phyloP scores from a whole-genome alignment of 2,888 invertebrate species.

The Pammene fasciana region DNA sequence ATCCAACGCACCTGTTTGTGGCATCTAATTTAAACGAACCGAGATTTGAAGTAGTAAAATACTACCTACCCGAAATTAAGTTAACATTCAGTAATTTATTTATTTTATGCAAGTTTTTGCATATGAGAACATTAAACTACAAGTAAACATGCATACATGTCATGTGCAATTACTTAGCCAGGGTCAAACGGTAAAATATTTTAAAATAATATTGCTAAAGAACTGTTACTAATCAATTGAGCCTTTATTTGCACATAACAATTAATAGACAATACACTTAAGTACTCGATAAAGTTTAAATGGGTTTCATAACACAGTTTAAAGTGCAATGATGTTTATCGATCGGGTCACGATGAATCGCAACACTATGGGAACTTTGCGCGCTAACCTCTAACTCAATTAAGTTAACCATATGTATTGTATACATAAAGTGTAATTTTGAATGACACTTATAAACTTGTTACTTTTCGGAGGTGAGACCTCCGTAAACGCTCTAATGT shows the following conservation, averaged over 20 bases:
- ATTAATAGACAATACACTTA: conserved; percentile 3
- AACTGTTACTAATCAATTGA: conserved; percentile 27
- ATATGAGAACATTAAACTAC: too few relatives aligned
- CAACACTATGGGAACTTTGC: not conserved
- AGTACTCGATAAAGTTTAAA: not conserved
- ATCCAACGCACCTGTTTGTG: not conserved
- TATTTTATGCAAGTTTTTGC: too few relatives aligned
- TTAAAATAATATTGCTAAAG: conserved; percentile 17
- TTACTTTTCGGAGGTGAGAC: not conserved
- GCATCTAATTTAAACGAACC: not conserved
- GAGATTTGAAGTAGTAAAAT: too few relatives aligned
- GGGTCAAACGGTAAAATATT: too few relatives aligned
- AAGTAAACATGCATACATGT: too few relatives aligned
- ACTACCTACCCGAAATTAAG: too few relatives aligned
- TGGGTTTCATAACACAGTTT: conserved; percentile 27
- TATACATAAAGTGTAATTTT: not conserved
- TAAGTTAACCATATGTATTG: not conserved
- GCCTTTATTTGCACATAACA: conserved; percentile 19
- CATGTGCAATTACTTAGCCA: too few relatives aligned
- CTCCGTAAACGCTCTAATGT: conserved; percentile 8
- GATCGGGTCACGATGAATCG: conserved; percentile 28
- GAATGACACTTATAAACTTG: conserved; percentile 1
- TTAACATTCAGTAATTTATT: too few relatives aligned
- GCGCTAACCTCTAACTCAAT: not conserved
- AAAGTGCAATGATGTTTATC: conserved; percentile 25